These are phyloP conservation scores for Drosophila bunnanda DNA, from an alignment of 2,888 invertebrate species.

Conservation along the genomic window DNA sequence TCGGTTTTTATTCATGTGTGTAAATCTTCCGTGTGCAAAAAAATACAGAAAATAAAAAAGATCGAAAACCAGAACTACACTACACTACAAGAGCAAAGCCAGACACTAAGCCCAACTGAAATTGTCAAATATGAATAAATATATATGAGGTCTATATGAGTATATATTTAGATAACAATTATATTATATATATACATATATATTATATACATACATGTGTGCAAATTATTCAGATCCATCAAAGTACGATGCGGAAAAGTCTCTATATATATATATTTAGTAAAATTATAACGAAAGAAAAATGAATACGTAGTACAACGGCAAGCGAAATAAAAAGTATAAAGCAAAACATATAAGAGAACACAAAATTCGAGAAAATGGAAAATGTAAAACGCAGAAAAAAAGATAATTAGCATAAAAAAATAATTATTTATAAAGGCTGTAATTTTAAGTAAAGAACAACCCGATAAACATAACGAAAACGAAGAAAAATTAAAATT, in stretches of 20 bases:
- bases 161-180: constrained; percentile 80
- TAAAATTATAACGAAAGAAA: constrained; percentile 69
- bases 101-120: constrained; percentile 79
- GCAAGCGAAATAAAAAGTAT: constrained; percentile 78
- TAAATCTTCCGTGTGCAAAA: constrained; percentile 77
- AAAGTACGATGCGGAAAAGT: constrained; percentile 52
- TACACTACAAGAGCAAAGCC: constrained; percentile 70
- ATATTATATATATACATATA: constrained; percentile 72
- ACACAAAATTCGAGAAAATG: constrained; percentile 50
- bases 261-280: constrained; percentile 66
- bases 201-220: constrained; percentile 71
- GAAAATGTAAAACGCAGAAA: constrained; percentile 36
- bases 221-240: constrained; percentile 77
- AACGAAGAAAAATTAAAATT: constrained; percentile 14
- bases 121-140: constrained; percentile 73
- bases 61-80: constrained; percentile 54
- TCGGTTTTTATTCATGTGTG: constrained; percentile 68
- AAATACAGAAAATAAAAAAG: constrained; percentile 17
- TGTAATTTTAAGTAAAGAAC: constrained; percentile 84
- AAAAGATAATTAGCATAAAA: constrained; percentile 55
- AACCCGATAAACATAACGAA: constrained; percentile 44
- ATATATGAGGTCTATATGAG: constrained; percentile 70
- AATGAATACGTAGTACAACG: constrained; percentile 82
- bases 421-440: constrained; percentile 84
- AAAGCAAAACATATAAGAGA: constrained; percentile 54